Base-by-base conservation (phyloP, 1,140 invertebrate genomes). In the Anagrus nilaparvatae region DNA sequence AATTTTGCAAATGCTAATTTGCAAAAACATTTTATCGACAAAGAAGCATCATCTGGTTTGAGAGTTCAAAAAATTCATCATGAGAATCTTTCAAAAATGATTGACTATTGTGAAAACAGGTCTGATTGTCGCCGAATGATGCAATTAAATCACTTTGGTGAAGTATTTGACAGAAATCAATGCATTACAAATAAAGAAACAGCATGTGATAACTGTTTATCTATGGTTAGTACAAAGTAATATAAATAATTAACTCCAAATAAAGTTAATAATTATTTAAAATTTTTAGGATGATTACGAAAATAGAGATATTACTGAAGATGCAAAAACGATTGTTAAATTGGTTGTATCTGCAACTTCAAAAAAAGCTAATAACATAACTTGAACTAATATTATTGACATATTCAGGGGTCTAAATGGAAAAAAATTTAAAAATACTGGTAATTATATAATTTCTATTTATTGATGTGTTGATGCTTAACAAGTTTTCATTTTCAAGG, bases 131-230 rank as follows among this genome's bases (percentile, higher is more conserved):
- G 94, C 2, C 71, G 94, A 45, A 69, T 77, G 10, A 74, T 87
- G 48, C 81, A 94, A 46, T 71, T 98, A n/a, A 78, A 86, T 44
- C 96, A 97, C 70, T 90, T 98, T 60, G 93, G 91, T 0, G 93
- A 97, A 69, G 76, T 80, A 44, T 97, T 91, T 67, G 72, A 81
- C 44, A 59, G 77, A 21, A 61, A 76, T 20, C 62, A 73, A 13
- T 87, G 85, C 47, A 65, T 74, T 18, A 53, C 48, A 4, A 70
- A 78, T 46, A 66, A 63, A 10, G 48, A 45, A 18, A 81, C 85
- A 2, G 74, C 80, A 0, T 97, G 93, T 68, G 92, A 97, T 67
- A 96, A 93, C 67, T 97, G 93, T 61, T 63, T 75, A n/a, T 73
- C 69, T 46, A 77, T 79, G 69, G 82, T 85, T 51, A 58, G 52